A percentile compares a stretch with the other conserved stretches of the same genome.
Evolutionary conservation across 2,888 invertebrate genomes (phyloP).

Genomic region (Siphlonurus alternatus): DNA sequence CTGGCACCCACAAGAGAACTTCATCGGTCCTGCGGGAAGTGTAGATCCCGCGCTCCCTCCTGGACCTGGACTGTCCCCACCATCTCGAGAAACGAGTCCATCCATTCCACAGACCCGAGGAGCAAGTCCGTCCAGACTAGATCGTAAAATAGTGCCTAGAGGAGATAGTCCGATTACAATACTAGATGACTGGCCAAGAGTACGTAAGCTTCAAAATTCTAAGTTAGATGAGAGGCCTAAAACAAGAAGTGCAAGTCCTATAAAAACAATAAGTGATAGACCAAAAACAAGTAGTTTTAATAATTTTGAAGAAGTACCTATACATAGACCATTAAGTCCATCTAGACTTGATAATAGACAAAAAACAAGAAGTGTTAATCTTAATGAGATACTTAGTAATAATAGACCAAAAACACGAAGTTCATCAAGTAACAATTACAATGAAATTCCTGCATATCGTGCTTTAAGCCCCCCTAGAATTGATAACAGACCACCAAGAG

Average conservation of each 20-base stretch:
- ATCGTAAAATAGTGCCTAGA: no score
- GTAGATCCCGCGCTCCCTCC: not conserved
- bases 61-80: not conserved
- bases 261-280: not conserved
- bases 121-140: not conserved
- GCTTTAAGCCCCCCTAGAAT: not conserved
- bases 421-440: not conserved
- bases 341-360: not conserved
- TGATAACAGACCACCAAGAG: not conserved
- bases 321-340: not conserved
- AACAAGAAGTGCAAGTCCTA: not conserved
- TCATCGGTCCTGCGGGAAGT: not conserved
- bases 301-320: not conserved
- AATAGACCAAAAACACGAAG: not conserved
- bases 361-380: not conserved
- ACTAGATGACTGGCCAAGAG: no score
- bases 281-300: not conserved
- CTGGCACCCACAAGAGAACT: not conserved
- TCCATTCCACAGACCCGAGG: not conserved
- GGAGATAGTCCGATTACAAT: no score
- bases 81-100: not conserved
- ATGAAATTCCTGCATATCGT: not conserved
- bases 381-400: no score
- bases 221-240: not conserved
- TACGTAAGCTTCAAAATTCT: no score